A percentile compares a stretch with the other conserved stretches of the same genome.
phyloP scores from a whole-genome alignment of 2,888 invertebrate species.

The Cataglyphis rosenhaueri region DNA sequence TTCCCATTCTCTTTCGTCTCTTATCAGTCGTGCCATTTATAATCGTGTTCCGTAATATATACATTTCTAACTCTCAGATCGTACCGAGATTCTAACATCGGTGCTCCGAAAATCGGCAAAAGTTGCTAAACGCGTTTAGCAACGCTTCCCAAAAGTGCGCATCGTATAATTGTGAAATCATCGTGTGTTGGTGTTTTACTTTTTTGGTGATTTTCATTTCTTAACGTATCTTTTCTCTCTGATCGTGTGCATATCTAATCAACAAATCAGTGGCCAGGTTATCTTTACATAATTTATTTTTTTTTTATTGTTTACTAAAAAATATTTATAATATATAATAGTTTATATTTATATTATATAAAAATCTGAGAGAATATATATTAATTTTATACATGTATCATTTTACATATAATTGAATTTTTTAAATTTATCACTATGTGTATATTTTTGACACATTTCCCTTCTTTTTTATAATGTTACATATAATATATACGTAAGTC shows the following conservation, averaged over 20 bases:
- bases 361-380: neutral
- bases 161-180: conserved; percentile 1
- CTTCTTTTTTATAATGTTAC: neutral
- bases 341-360: neutral
- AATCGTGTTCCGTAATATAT: neutral
- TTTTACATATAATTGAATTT: neutral
- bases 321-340: neutral
- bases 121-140: neutral
- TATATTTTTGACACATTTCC: neutral
- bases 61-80: conserved; percentile 3
- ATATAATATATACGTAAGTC: neutral
- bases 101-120: neutral
- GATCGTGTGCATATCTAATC: neutral
- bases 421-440: neutral
- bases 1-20: conserved; percentile 9
- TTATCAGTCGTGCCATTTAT: neutral
- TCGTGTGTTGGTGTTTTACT: neutral
- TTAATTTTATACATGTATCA: neutral
- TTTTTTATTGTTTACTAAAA: neutral
- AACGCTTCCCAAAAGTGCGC: neutral
- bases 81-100: neutral
- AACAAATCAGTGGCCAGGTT: neutral
- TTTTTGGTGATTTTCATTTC: neutral
- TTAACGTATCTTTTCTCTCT: too few relatives aligned
- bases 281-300: neutral